A percentile compares a stretch with the other conserved stretches of the same genome.
Conservation (phyloP, 1,140 invertebrate species). For the Pachypeltis micranthus region DNA sequence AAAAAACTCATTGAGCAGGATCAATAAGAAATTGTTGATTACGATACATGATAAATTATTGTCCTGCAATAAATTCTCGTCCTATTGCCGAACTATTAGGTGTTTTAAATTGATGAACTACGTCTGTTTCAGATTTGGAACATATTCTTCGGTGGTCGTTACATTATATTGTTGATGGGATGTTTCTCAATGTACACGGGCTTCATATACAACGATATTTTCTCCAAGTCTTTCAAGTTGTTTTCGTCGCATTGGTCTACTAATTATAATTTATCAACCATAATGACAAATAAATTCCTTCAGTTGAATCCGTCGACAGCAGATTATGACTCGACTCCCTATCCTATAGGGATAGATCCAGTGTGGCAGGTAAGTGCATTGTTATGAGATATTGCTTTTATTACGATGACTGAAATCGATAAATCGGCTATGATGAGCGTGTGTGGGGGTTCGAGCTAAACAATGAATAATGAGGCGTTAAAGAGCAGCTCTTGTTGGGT, state of each 20-base stretch:
- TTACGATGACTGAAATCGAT: background rate
- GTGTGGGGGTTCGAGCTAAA: too few relatives aligned
- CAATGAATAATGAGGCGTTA: too few relatives aligned
- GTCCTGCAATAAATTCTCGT: too few relatives aligned
- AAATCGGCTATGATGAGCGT: too few relatives aligned
- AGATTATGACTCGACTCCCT: conserved; percentile 53
- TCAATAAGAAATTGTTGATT: too few relatives aligned
- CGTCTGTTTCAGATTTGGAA: conserved; percentile 68
- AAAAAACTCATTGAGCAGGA: too few relatives aligned
- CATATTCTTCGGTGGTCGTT: conserved; percentile 95
- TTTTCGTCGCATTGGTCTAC: conserved; percentile 85
- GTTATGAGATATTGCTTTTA: background rate
- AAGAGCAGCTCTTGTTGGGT: too few relatives aligned
- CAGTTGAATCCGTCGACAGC: conserved; percentile 49
- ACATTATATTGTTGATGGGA: conserved; percentile 97
- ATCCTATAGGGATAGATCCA: conserved; percentile 86
- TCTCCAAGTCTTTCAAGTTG: conserved; percentile 92
- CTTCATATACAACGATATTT: conserved; percentile 96
- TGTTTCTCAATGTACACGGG: conserved; percentile 97
- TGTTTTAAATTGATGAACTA: background rate
- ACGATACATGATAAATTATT: too few relatives aligned
- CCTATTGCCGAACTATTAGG: too few relatives aligned
- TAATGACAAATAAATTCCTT: conserved; percentile 40
- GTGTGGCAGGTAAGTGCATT: conserved; percentile 65
- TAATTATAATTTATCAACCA: conserved; percentile 42